Percentiles rank a stretch among this genome's conserved stretches.
These are phyloP conservation scores for Panthera uncia DNA, from an alignment of 2,113 vertebrate species.

Conservation along the genomic window DNA sequence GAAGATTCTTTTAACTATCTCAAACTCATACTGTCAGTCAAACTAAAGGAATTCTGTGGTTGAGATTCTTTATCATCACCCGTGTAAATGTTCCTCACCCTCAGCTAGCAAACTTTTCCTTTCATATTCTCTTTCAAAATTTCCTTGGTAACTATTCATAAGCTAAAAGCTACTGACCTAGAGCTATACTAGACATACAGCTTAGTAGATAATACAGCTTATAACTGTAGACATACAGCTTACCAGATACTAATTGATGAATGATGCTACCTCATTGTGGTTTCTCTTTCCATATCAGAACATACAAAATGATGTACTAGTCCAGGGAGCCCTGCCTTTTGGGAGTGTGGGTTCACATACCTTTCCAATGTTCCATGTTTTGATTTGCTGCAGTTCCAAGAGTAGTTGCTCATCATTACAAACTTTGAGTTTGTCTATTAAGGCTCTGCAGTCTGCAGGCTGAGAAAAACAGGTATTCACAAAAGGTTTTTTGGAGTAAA, in stretches of 20 bases:
- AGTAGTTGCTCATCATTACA: constrained; percentile 95
- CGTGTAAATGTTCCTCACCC: neutral
- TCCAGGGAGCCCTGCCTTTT: neutral
- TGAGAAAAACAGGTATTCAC: constrained; percentile 69
- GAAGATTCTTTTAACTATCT: constrained; percentile 19
- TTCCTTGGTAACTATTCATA: constrained; percentile 25
- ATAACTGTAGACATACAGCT: too few species aligned
- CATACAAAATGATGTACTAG: neutral
- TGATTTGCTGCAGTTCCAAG: constrained; percentile 95
- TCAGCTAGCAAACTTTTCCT: neutral
- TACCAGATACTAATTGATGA: neutral
- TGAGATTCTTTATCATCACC: constrained; percentile 19
- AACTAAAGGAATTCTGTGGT: constrained; percentile 6
- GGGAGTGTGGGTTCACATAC: constrained; percentile 78
- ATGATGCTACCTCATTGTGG: neutral
- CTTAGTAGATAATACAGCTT: too few species aligned
- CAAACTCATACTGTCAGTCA: neutral
- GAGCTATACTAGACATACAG: neutral
- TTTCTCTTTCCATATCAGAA: constrained; percentile 31
- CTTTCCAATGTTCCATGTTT: constrained; percentile 99
- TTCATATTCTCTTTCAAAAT: neutral
- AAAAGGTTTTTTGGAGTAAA: constrained; percentile 21
- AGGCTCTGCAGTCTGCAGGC: constrained; percentile 96
- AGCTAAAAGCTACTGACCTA: constrained; percentile 19
- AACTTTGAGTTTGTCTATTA: constrained; percentile 95